Evolutionary conservation across 2,113 vertebrate species (phyloP).

Genomic region (Tylochromis polylepis): DNA sequence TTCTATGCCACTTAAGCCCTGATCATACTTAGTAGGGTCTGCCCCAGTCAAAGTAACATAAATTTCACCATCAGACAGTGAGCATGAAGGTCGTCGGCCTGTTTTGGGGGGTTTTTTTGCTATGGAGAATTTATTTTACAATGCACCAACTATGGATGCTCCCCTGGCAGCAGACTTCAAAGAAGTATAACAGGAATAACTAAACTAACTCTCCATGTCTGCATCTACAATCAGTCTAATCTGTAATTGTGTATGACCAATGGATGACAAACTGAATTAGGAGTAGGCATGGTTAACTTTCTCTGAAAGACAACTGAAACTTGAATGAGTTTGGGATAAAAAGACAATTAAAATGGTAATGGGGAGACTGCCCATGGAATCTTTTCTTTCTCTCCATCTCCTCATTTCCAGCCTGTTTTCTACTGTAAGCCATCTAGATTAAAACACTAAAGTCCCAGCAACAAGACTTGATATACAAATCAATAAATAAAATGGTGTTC

Average conservation of each 20-base stretch:
- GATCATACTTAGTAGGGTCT: neutral
- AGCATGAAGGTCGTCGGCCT: neutral
- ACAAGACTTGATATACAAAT: neutral
- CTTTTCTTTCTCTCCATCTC: neutral
- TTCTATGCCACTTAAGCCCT: neutral
- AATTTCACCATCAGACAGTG: neutral
- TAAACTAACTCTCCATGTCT: neutral
- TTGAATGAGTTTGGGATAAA: neutral
- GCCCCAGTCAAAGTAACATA: neutral
- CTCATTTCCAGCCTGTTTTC: neutral
- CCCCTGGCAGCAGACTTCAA: neutral
- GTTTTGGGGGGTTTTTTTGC: no score
- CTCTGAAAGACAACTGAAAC: neutral
- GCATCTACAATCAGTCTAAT: neutral
- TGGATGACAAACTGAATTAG: neutral
- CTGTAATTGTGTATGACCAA: neutral
- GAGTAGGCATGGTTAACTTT: neutral
- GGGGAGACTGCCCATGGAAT: neutral
- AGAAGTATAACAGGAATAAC: neutral
- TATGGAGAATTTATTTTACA: neutral
- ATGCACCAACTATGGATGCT: neutral
- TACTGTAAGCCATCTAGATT: neutral
- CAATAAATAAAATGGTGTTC: neutral
- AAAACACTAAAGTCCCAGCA: neutral
- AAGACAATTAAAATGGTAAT: neutral